A percentile compares a stretch with the other conserved stretches of the same genome.
These are phyloP conservation scores for Parazoanthus atlanticus DNA, from an alignment of 92 coral and sea anemone species.

Conservation along the genomic window DNA sequence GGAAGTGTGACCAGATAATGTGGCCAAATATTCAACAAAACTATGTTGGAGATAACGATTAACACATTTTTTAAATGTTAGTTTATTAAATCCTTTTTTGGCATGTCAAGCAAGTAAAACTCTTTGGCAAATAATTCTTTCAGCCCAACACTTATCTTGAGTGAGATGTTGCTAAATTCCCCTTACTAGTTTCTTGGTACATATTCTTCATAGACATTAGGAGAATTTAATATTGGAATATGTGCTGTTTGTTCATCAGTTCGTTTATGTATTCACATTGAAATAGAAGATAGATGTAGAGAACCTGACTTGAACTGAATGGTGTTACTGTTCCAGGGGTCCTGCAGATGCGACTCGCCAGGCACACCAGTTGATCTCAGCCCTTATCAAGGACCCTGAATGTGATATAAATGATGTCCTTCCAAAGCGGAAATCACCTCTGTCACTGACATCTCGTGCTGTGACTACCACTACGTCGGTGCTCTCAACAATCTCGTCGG, in stretches of 20 bases:
- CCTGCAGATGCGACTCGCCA: slow-evolving; percentile 98
- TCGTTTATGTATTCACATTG: not conserved
- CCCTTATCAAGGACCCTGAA: slow-evolving; percentile 97
- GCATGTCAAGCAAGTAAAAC: too few species aligned
- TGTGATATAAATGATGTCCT: slow-evolving; percentile 97
- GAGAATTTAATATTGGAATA: too few species aligned
- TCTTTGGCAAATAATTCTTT: not conserved
- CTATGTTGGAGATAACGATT: too few species aligned
- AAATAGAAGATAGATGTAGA: not conserved
- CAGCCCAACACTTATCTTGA: not conserved
- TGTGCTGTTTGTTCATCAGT: not conserved
- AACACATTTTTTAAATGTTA: too few species aligned
- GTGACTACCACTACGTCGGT: slow-evolving; percentile 55
- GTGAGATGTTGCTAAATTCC: not conserved
- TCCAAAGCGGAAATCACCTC: slow-evolving; percentile 87
- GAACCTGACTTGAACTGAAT: not conserved
- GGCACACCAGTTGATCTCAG: slow-evolving; percentile 95
- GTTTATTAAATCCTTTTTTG: too few species aligned
- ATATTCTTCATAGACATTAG: not conserved
- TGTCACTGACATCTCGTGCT: slow-evolving; percentile 64
- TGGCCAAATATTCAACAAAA: too few species aligned
- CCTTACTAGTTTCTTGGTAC: not conserved
- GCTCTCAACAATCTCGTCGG: slow-evolving; percentile 66
- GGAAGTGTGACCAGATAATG: too few species aligned
- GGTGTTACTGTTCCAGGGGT: slow-evolving; percentile 69